Conservation (phyloP, 1,140 invertebrate species). For the Heliconius congener region DNA sequence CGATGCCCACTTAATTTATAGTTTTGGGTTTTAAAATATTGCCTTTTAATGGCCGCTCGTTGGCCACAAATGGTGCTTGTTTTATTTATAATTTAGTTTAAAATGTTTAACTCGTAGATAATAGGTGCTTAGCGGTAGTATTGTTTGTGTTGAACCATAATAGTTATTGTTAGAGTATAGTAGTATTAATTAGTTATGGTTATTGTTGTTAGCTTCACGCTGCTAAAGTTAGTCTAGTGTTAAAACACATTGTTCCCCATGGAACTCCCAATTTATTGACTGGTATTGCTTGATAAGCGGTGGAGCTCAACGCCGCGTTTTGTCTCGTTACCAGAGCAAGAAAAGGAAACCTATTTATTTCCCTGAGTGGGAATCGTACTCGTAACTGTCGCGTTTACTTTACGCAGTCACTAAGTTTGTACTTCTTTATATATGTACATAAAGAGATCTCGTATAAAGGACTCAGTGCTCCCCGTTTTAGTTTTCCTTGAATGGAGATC, state of each 20-base stretch:
- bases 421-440: too few relatives aligned
- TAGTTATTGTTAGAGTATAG: not conserved
- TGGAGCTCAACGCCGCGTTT: too few relatives aligned
- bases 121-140: slow-evolving; percentile 10
- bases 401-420: too few relatives aligned
- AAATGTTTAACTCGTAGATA: slow-evolving; percentile 33
- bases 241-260: too few relatives aligned
- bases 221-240: too few relatives aligned
- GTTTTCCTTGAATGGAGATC: too few relatives aligned
- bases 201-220: not conserved
- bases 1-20: slow-evolving; percentile 58
- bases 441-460: too few relatives aligned
- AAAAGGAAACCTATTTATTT: not conserved
- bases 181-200: not conserved
- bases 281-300: too few relatives aligned
- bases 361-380: not conserved
- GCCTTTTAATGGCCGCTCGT: slow-evolving; percentile 66
- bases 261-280: too few relatives aligned
- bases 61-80: slow-evolving; percentile 53
- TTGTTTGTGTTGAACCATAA: not conserved
- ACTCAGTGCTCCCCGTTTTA: too few relatives aligned
- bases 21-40: slow-evolving; percentile 52
- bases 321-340: not conserved
- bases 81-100: slow-evolving; percentile 35
- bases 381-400: not conserved